These are phyloP conservation scores for Suncus etruscus DNA, from an alignment of 2,113 vertebrate genomes.

Conservation along the genomic window DNA sequence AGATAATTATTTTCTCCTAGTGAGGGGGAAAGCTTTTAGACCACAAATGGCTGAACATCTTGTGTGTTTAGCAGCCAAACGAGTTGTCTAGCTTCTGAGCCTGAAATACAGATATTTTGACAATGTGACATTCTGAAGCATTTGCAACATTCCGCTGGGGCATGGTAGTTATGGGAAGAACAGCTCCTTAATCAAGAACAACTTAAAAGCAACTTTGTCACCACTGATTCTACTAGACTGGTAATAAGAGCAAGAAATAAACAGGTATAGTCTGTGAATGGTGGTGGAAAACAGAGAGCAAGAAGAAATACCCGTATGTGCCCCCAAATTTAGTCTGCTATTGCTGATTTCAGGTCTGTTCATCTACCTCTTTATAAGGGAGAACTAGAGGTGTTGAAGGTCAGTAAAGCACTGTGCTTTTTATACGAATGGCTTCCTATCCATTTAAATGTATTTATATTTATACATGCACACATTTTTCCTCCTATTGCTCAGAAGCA, in stretches of 20 bases:
- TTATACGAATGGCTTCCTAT: slow-evolving; percentile 46
- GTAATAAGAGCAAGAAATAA: neutral
- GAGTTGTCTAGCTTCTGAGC: slow-evolving; percentile 77
- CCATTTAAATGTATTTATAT: slow-evolving; percentile 68
- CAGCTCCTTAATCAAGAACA: slow-evolving; percentile 56
- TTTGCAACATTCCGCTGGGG: slow-evolving; percentile 67
- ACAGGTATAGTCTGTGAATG: slow-evolving; percentile 30
- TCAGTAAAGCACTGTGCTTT: slow-evolving; percentile 36
- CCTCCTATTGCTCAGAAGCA: slow-evolving; percentile 76
- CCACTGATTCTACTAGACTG: neutral
- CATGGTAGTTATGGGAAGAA: slow-evolving; percentile 52
- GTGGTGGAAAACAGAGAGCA: slow-evolving; percentile 1
- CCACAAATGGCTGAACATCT: slow-evolving; percentile 84
- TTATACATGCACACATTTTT: slow-evolving; percentile 71
- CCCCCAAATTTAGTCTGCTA: neutral
- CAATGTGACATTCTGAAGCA: slow-evolving; percentile 81
- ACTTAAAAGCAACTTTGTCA: slow-evolving; percentile 58
- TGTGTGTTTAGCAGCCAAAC: slow-evolving; percentile 76
- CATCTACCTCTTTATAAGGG: slow-evolving; percentile 27
- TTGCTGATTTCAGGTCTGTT: neutral
- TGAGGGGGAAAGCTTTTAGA: slow-evolving; percentile 71
- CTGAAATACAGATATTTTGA: slow-evolving; percentile 83
- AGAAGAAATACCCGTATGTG: neutral
- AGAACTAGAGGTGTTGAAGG: slow-evolving; percentile 41
- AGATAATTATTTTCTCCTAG: slow-evolving; percentile 55